Base-by-base conservation (phyloP, 2,888 invertebrate genomes). In the Drosophila kambysellisi region DNA sequence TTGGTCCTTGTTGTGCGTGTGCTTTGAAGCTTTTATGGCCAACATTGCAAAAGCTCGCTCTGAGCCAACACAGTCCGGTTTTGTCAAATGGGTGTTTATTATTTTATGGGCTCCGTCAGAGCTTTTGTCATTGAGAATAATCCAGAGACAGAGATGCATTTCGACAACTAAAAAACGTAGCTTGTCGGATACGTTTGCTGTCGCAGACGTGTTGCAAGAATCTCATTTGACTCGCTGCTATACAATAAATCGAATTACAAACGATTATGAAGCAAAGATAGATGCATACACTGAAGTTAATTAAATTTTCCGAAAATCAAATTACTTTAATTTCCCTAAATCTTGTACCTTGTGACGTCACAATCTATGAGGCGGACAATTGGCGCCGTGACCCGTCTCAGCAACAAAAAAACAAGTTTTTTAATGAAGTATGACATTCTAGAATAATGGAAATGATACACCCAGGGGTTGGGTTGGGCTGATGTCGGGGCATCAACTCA, bases 121-220 rank as follows among this genome's bases (percentile, higher is more conserved):
- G 74, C 78, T 77, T 77, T 70, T 17, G 37, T 54, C 71, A 70
- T 76, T 73, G 41, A 76, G 56, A 32, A 30, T 29, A 4, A 3
- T 3, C 29, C 50, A 25, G 7, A 9, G 7, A 9, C 43, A 54
- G 32, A 30, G n/a, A 56, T 56, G 56, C 39, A 56, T 56, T 56
- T 29, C 37, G 17, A 54, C 29, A 50, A 29, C 50, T 29, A 25
- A 25, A 25, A 5, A 48, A 33, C 43, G 20, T 11, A 15, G 4
- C 25, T 15, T n/a, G 4, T n/a, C 5, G 9, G 41, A 41, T 41
- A 41, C n/a, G 41, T 41, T 41, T n/a, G 41, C 9, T n/a, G 41
- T 41, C 41, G n/a, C n/a, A 4, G 9, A 41, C 41, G 9, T 41
- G n/a, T n/a, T 9, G n/a, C 41, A n/a, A 5, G 41, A 41, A 5